A percentile compares a stretch with the other conserved stretches of the same genome.
Evolutionary conservation across 2,888 invertebrate species (phyloP).

Genomic region (Xestoiulus laeticollis): DNA sequence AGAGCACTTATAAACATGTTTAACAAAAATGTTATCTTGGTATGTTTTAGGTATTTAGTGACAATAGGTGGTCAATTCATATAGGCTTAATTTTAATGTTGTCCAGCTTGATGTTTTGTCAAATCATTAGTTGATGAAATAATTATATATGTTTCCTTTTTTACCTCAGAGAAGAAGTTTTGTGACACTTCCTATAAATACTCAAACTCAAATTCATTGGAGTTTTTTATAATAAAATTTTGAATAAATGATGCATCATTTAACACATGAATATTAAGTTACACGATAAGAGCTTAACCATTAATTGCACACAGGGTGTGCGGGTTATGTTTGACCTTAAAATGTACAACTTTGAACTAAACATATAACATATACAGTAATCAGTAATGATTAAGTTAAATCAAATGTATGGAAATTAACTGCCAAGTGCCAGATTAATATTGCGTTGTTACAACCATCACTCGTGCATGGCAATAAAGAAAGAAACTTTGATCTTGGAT

Average conservation of each 20-base stretch:
- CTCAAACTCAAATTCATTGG: neutral
- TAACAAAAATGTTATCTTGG: no score
- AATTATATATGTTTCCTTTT: no score
- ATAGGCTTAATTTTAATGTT: no score
- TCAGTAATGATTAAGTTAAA: neutral
- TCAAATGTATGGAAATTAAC: constrained; percentile 15
- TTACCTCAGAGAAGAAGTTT: no score
- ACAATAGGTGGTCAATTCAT: no score
- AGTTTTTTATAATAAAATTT: neutral
- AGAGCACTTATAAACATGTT: no score
- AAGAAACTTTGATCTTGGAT: neutral
- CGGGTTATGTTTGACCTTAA: constrained; percentile 18
- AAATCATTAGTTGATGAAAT: no score
- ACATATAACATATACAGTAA: neutral
- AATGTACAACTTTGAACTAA: constrained; percentile 17
- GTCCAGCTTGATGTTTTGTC: no score
- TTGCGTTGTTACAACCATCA: neutral
- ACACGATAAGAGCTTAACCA: neutral
- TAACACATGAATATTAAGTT: neutral
- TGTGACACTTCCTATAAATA: neutral
- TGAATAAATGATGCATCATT: neutral
- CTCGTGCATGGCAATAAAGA: neutral
- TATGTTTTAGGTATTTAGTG: no score
- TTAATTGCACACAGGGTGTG: neutral
- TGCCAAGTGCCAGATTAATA: neutral